Conservation (phyloP, 2,113 vertebrate species). For the Onychostoma macrolepis region DNA sequence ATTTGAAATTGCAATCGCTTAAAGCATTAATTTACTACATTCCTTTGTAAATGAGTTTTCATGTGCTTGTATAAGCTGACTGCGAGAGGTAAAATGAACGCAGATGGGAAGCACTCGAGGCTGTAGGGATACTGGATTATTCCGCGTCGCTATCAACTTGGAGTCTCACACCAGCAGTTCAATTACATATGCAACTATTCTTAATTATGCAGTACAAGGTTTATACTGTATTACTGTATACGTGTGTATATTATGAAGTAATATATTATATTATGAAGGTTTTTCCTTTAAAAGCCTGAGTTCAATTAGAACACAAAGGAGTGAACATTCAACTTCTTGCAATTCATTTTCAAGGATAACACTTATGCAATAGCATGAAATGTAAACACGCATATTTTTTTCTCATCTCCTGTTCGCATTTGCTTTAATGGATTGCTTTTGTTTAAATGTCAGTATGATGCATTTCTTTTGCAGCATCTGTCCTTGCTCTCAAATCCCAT, state of each 20-base stretch:
- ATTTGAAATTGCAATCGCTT: not conserved
- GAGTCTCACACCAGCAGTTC: conserved; percentile 16
- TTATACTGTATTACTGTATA: not conserved
- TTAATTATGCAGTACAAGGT: conserved; percentile 2
- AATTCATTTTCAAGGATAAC: not conserved
- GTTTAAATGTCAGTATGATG: not conserved
- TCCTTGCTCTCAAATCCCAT: not conserved
- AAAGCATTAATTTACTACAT: conserved; percentile 10
- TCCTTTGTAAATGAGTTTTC: conserved; percentile 1
- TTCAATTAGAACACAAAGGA: conserved; percentile 17
- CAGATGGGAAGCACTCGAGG: not conserved
- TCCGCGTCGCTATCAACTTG: conserved; percentile 13
- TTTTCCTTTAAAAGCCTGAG: not conserved
- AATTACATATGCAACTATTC: not conserved
- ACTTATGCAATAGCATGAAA: not conserved
- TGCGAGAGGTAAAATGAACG: conserved; percentile 28
- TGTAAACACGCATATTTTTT: not conserved
- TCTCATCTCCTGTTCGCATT: not conserved
- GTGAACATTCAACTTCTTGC: too few species aligned
- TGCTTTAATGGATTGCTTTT: not conserved
- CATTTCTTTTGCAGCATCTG: not conserved
- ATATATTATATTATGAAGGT: too few species aligned
- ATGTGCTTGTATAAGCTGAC: not conserved
- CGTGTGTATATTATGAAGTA: too few species aligned
- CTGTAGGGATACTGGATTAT: conserved; percentile 12